Evolutionary conservation across 1,140 invertebrate genomes (phyloP), one percentile per base, ranked within the genome.

Genomic region (Arctopsyche grandis): DNA sequence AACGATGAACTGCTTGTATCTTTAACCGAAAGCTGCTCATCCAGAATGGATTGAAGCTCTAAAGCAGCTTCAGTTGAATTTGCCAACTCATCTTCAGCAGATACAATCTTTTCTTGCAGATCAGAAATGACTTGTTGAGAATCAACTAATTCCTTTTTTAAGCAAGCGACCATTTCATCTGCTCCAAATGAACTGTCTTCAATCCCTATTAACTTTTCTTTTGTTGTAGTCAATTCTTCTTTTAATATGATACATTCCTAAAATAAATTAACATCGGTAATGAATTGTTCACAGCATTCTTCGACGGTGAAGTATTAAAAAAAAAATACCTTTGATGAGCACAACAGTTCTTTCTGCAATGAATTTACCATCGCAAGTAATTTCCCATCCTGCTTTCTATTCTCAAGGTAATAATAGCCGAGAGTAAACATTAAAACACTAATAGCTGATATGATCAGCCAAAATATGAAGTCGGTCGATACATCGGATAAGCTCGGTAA

Each of bases 341-440:
- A 89, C 75, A 89, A 83, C 74, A 89, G 84, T 79, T 89, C 87
- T 38, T 87, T 85, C 77, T 89, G 88, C 12, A 89, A 80, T 74
- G 86, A 85, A 84, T 89, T 88, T 38, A 89, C 87, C 80, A 85
- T 88, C 14, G 85, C 87, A 80, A 89, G 86, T 29, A 88, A 84
- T 80, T 85, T 84, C 75, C 87, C 85, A 79, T 89, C 93, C 82
- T 92, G 89, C 83, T 91, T 90, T 83, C 88, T 91, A 84, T 93
- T 94, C 86, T 94, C 93, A 81, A 94, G 91, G 81, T 92, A 92
- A 85, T 94, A 93, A 86, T 94, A 94, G 22, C 92, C 93, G 73
- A 94, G 90, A n/a, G 91, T 91, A 83, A 95, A 94, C 75, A 93
- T 84, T 14, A 94, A 85, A 9, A 92, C 91, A 4, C 92, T 91